A percentile compares a stretch with the other conserved stretches of the same genome.
These are phyloP conservation scores for Campoplex capitator DNA, from an alignment of 2,888 invertebrate species.

Conservation along the genomic window DNA sequence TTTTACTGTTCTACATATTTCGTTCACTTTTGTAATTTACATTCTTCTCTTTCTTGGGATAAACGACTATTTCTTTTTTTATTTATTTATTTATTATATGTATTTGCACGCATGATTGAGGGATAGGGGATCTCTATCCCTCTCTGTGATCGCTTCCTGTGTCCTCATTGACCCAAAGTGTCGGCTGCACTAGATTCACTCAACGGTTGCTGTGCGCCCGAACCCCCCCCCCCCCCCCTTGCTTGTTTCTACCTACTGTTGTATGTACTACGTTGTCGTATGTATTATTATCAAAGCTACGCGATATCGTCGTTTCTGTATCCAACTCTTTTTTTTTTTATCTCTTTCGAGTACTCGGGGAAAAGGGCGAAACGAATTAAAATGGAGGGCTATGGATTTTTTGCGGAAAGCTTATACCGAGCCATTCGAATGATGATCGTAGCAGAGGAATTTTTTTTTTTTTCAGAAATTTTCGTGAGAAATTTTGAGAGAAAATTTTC, in stretches of 20 bases:
- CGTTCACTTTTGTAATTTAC: not conserved
- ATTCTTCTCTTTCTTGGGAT: not conserved
- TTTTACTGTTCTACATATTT: not conserved
- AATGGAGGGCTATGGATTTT: not conserved
- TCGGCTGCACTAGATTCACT: slow-evolving; percentile 70
- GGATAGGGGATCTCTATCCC: slow-evolving; percentile 54
- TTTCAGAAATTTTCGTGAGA: no score
- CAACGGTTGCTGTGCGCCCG: slow-evolving; percentile 52
- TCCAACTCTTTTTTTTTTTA: slow-evolving; percentile 8
- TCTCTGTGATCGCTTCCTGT: slow-evolving; percentile 69
- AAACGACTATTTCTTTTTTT: slow-evolving; percentile 35
- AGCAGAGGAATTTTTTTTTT: not conserved
- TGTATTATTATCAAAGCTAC: slow-evolving; percentile 37
- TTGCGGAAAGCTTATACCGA: not conserved
- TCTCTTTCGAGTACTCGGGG: slow-evolving; percentile 23
- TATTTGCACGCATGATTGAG: not conserved
- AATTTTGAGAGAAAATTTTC: not conserved
- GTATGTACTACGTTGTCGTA: slow-evolving; percentile 7
- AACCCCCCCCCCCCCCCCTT: slow-evolving; percentile 40
- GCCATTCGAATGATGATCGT: not conserved
- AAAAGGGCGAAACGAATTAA: not conserved
- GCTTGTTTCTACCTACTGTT: slow-evolving; percentile 4
- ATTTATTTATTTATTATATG: not conserved
- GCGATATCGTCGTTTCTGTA: slow-evolving; percentile 9
- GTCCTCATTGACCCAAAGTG: slow-evolving; percentile 70